Base-by-base conservation (phyloP, 2,888 invertebrate species). In the Hetaerina titia region DNA sequence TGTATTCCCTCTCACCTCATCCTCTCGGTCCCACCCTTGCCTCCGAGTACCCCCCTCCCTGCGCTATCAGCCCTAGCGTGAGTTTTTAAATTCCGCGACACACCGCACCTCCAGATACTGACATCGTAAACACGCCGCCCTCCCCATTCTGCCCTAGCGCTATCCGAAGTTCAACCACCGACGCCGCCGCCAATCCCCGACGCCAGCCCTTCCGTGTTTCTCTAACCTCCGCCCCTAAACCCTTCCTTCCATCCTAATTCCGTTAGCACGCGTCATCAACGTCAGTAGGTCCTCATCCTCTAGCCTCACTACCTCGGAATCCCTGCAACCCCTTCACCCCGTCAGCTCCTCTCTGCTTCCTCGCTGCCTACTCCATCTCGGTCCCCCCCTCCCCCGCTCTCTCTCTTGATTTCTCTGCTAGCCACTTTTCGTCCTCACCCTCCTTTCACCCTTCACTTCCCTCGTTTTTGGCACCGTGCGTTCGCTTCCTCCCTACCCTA, bases 181-280 rank as follows among this genome's bases (percentile, higher is more conserved):
- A 81, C 25, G 31, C 81, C 9, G 81, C 13, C 31, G 45, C 45
- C 45, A 45, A 45, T 45, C 45, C 45, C 45, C 45, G 13, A 8
- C 25, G 25, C 74, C 74, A 9, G 9, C 74, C 17, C 7, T 31
- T 22, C 31, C 4, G 81, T 15, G 22, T 81, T 15, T 11, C 15
- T 19, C 11, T 31, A 56, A 6, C 89, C 22, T 57, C 19, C 88
- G 31, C 57, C 89, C 57, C 31, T 90, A 4, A 19, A 45, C 15
- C 22, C 69, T 64, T 56, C 45, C 92, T 69, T 19, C 22, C 56
- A n/a, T 45, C 92, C 74, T 92, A 92, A 92, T 92, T 92, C 92
- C 74, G 64, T 92, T 74, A 92, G 56, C 92, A 56, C 92, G 64
- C 56, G 90, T 45, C 64, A 69, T 90, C 90, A 90, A 69, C 92